Evolutionary conservation across 2,888 invertebrate species (phyloP), one percentile per base, ranked within the genome.

Genomic region (Eretmocerus hayati): DNA sequence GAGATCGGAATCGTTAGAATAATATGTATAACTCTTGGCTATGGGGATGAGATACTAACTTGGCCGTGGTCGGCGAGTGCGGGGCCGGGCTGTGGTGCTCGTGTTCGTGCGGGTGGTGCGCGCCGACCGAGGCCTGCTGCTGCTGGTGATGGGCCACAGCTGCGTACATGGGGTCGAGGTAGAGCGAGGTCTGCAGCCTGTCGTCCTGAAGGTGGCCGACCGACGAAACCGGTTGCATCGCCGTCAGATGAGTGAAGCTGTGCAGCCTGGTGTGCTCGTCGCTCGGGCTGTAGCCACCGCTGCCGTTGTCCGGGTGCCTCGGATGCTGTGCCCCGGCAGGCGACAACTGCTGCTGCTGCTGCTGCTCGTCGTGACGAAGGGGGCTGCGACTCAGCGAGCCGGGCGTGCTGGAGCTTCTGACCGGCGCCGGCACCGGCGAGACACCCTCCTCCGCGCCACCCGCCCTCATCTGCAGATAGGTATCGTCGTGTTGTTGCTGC

Each of bases 161-260:
- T 8, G 57, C 50, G 43, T 69, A 69, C 11, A 69, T 63, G 23
- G 61, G 48, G 1, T 69, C 69, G 46, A 70, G 63, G 49, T 69
- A 69, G 5, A 64, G 52, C 36, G 63, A 66, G 40, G 65, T 65
- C 35, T 62, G 1, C 62, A 48, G 11, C 19, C 53, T 26, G 2
- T 54, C 50, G 30, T 54, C 53, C 33, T 44, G 50, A 13, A 50
- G 37, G 11, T 53, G 53, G 20, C 26, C 32, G 13, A 48, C 41
- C 1, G 43, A 42, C 2, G 38, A 33, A 2, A 42, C 31, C 4
- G 68, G 67, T 40, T 71, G 71, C 65, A 71, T 67, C 1, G 69
- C 59, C 5, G 71, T 71, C 15, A 71, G 56, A 52, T 71, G 70
- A 0, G 71, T 68, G 49, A 67, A 70, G 8, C 59, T 62, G n/a